Percentiles rank a stretch among this genome's conserved stretches.
Conservation (phyloP, 2,797 vertebrate genomes). For the Channallabes apus region DNA sequence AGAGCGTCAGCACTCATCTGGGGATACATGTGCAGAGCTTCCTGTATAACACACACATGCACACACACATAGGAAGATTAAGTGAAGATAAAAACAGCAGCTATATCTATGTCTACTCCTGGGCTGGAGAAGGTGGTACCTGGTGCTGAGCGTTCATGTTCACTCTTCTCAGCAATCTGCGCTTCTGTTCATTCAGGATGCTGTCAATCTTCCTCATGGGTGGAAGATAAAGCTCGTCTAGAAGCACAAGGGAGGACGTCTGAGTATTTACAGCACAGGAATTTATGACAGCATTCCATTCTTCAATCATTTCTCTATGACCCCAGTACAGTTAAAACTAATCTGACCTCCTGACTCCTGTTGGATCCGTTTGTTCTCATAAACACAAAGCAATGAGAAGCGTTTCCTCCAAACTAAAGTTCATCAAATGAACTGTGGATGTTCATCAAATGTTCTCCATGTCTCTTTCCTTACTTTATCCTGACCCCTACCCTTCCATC, state of each 20-base stretch:
- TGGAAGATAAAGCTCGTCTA: constrained; percentile 88
- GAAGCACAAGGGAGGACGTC: constrained; percentile 5
- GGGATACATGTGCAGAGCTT: constrained; percentile 83
- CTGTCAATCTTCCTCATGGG: constrained; percentile 89
- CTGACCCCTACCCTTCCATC: not conserved
- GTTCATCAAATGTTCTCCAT: not conserved
- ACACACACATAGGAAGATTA: not conserved
- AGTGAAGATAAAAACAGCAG: not conserved
- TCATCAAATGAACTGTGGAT: not conserved
- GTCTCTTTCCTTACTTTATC: not conserved
- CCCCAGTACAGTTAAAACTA: not conserved
- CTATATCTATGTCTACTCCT: not conserved
- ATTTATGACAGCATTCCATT: not conserved
- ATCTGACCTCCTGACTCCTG: not conserved
- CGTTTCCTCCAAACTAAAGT: not conserved
- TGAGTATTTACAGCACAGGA: not conserved
- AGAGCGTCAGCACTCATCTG: constrained; percentile 82
- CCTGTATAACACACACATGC: constrained; percentile 64
- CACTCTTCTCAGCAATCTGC: constrained; percentile 80
- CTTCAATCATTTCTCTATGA: not conserved
- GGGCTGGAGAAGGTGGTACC: constrained; percentile 63
- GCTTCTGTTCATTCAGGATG: constrained; percentile 86
- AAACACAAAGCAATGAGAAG: not conserved
- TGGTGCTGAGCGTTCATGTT: constrained; percentile 82
- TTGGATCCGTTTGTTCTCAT: not conserved